phyloP scores from a whole-genome alignment of 2,888 invertebrate species.

The Xanthorhoe designata region DNA sequence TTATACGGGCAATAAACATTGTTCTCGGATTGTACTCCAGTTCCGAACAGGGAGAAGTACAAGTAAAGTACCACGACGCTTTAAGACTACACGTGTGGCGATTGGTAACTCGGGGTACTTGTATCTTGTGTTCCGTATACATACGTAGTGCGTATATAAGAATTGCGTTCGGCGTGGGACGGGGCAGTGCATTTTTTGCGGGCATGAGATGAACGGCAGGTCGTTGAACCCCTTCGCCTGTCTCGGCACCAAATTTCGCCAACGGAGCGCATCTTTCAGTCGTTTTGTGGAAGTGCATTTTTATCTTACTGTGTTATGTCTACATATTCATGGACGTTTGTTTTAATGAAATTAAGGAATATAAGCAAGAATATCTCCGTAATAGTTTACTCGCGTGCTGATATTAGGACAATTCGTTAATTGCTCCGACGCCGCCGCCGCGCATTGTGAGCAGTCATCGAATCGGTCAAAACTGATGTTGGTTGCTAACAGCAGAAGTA shows the following conservation, averaged over 20 bases:
- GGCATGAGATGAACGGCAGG: conserved; percentile 76
- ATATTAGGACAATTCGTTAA: conserved; percentile 45
- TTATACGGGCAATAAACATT: conserved; percentile 62
- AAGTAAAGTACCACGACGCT: conserved; percentile 64
- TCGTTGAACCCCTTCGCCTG: conserved; percentile 74
- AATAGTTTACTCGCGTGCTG: conserved; percentile 54
- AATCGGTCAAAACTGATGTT: conserved; percentile 63
- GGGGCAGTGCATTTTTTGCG: conserved; percentile 84
- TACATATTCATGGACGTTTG: not conserved
- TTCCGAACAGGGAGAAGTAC: conserved; percentile 66
- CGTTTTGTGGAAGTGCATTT: conserved; percentile 43
- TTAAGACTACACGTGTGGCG: conserved; percentile 69
- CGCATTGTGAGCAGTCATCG: conserved; percentile 68
- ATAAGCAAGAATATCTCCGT: conserved; percentile 44
- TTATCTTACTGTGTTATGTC: conserved; percentile 20
- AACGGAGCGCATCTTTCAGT: conserved; percentile 73
- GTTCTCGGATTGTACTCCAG: conserved; percentile 65
- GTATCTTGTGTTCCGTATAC: conserved; percentile 57
- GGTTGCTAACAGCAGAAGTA: conserved; percentile 49
- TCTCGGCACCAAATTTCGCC: conserved; percentile 77
- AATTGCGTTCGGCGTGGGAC: conserved; percentile 80
- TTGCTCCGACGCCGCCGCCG: conserved; percentile 51
- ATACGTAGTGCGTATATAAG: conserved; percentile 61
- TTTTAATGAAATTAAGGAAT: not conserved
- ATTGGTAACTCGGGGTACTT: conserved; percentile 71